Evolutionary conservation across 2,797 vertebrate species (phyloP).

Genomic region (Hephaestus fuliginosus): DNA sequence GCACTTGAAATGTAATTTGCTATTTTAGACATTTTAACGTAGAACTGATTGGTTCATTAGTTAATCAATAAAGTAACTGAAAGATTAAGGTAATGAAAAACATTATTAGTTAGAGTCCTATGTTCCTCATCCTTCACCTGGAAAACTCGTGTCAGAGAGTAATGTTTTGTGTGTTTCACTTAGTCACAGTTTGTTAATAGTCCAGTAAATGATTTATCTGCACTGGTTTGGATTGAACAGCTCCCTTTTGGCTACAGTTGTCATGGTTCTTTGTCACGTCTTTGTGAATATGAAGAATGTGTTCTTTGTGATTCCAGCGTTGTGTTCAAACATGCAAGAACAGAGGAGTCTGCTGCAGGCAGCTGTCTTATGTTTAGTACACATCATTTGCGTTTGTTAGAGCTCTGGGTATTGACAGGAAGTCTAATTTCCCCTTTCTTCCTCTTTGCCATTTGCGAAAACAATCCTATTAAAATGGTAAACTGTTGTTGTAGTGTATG

Average conservation of each 20-base stretch:
- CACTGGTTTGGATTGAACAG: neutral
- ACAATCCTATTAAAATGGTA: conserved; percentile 23
- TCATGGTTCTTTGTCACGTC: neutral
- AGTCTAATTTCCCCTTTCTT: conserved; percentile 41
- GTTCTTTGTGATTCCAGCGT: conserved; percentile 31
- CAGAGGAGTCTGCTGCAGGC: conserved; percentile 9
- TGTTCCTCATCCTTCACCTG: conserved; percentile 3
- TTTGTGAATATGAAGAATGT: conserved; percentile 27
- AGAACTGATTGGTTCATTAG: neutral
- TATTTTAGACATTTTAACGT: conserved; percentile 5
- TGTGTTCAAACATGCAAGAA: conserved; percentile 32
- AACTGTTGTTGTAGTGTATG: conserved; percentile 22
- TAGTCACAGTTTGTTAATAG: conserved; percentile 6
- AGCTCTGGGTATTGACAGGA: conserved; percentile 50
- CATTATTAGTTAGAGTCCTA: neutral
- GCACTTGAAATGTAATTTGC: neutral
- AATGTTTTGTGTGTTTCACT: conserved; percentile 16
- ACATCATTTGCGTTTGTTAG: conserved; percentile 32
- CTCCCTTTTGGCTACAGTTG: conserved; percentile 9
- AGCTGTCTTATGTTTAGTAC: conserved; percentile 6
- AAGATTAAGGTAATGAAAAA: neutral
- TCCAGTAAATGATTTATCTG: conserved; percentile 38
- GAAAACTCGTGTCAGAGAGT: neutral
- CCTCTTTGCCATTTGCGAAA: conserved; percentile 6
- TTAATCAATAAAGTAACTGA: neutral